phyloP scores from a whole-genome alignment of 2,113 vertebrate genomes.

The Gymnarchus niloticus region DNA sequence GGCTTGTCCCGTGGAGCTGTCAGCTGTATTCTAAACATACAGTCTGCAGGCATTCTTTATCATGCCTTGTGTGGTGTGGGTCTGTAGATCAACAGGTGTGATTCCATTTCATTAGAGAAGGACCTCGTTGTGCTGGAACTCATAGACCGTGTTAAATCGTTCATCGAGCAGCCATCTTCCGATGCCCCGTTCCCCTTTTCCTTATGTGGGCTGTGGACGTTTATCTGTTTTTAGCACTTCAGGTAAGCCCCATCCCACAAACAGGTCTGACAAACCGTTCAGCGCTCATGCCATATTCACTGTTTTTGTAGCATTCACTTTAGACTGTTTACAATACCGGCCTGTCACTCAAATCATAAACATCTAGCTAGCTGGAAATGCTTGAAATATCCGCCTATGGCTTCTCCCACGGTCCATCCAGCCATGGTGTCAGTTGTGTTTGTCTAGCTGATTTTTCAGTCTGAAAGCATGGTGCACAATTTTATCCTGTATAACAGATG shows the following conservation, averaged over 20 bases:
- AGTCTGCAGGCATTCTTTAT: not conserved
- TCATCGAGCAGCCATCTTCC: not conserved
- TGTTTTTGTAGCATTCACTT: not conserved
- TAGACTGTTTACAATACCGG: conserved; percentile 2
- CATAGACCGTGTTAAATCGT: not conserved
- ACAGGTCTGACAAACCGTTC: not conserved
- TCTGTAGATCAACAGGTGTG: no score
- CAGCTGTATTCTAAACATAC: not conserved
- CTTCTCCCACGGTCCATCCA: not conserved
- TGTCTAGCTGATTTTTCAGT: not conserved
- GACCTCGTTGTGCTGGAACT: not conserved
- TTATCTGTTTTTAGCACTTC: not conserved
- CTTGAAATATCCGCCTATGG: not conserved
- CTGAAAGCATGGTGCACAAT: not conserved
- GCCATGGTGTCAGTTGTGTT: not conserved
- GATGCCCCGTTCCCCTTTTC: not conserved
- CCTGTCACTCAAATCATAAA: not conserved
- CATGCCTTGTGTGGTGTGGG: not conserved
- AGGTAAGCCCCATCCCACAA: not conserved
- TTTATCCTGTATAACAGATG: not conserved
- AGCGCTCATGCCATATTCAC: not conserved
- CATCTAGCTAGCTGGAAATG: not conserved
- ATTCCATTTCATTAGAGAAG: not conserved
- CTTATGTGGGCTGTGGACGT: not conserved
- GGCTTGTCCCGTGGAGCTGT: not conserved